Conservation (phyloP, 2,797 vertebrate genomes). For the Paramormyrops hopkinsi region DNA sequence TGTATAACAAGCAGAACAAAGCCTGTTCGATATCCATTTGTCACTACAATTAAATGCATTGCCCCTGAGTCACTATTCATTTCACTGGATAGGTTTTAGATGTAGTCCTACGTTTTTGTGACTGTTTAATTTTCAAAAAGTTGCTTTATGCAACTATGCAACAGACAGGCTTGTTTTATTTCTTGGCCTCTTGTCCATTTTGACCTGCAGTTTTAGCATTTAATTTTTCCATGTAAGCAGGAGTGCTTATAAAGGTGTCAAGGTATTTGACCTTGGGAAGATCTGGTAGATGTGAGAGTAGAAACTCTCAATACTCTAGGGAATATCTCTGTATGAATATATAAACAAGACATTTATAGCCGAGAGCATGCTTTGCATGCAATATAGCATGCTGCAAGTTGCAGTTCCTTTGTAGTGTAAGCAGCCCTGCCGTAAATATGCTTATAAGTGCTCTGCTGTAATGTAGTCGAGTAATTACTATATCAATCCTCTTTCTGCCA, state of each 20-base stretch:
- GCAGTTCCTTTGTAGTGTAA: background rate
- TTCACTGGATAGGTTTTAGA: background rate
- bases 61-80: background rate
- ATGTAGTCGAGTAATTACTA: background rate
- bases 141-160: background rate
- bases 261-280: conserved; percentile 6
- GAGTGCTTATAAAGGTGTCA: background rate
- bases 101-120: background rate
- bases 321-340: background rate
- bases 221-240: background rate
- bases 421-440: background rate
- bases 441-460: background rate
- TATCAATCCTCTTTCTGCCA: conserved; percentile 14
- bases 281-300: background rate
- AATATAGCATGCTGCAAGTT: background rate
- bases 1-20: background rate
- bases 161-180: background rate
- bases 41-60: background rate
- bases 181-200: background rate
- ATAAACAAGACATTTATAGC: background rate
- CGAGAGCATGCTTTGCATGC: background rate
- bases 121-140: background rate
- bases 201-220: background rate
- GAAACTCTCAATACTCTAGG: background rate
- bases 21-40: background rate